These are phyloP conservation scores for Calycopis cecrops DNA, from an alignment of 1,140 invertebrate genomes.

Conservation along the genomic window DNA sequence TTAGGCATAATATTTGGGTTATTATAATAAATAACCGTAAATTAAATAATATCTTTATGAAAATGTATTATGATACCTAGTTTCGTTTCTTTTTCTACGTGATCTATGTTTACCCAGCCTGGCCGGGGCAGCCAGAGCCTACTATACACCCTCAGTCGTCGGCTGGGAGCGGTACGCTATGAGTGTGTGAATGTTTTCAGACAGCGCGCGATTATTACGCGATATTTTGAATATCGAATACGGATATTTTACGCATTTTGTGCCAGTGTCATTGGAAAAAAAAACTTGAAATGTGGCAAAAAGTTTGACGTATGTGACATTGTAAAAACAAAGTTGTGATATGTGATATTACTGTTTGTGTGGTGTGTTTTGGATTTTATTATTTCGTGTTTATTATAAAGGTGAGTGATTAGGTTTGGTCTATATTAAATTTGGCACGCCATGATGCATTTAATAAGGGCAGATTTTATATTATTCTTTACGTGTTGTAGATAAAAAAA, in stretches of 20 bases:
- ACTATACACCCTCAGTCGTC: constrained; percentile 57
- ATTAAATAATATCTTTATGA: background rate
- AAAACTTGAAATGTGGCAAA: constrained; percentile 16
- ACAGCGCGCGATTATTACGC: constrained; percentile 32
- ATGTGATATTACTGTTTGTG: constrained; percentile 17
- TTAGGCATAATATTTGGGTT: background rate
- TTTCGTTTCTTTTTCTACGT: constrained; percentile 21
- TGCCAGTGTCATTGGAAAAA: constrained; percentile 11
- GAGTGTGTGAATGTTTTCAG: constrained; percentile 21
- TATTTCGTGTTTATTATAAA: constrained; percentile 4
- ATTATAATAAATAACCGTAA: background rate
- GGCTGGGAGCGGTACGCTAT: constrained; percentile 33
- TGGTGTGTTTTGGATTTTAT: constrained; percentile 23
- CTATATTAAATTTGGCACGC: background rate
- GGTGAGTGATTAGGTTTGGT: background rate
- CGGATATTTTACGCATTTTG: constrained; percentile 16
- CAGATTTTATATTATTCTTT: too few species aligned
- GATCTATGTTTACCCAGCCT: constrained; percentile 51
- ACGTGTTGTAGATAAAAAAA: too few species aligned
- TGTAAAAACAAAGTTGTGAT: constrained; percentile 1
- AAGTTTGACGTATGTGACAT: constrained; percentile 14
- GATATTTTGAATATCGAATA: constrained; percentile 42
- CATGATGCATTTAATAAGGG: too few species aligned
- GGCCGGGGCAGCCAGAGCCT: constrained; percentile 58
- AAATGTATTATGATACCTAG: constrained; percentile 15